These are phyloP conservation scores for Psephotus haematonotus DNA, from an alignment of 2,113 vertebrate species.

Conservation along the genomic window DNA sequence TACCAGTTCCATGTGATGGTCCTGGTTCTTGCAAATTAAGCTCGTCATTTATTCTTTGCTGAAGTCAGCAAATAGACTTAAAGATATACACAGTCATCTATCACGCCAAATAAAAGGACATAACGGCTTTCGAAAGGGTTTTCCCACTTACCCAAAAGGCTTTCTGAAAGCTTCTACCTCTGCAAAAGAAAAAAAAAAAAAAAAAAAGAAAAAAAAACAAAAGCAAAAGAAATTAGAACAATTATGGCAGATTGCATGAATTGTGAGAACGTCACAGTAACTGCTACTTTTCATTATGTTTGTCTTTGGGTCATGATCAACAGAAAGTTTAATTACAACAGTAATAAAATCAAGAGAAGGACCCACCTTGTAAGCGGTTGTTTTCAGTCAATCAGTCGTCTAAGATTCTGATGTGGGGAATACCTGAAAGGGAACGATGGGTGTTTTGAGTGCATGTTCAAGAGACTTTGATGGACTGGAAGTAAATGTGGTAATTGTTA, in stretches of 20 bases:
- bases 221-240: constrained; percentile 86
- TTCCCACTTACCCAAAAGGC: constrained; percentile 97
- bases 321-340: constrained; percentile 79
- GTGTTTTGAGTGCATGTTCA: constrained; percentile 91
- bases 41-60: constrained; percentile 91
- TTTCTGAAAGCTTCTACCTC: constrained; percentile 99
- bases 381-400: constrained; percentile 82
- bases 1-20: constrained; percentile 83
- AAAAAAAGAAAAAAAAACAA: constrained; percentile 64
- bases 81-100: constrained; percentile 94
- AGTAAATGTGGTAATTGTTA: constrained; percentile 85
- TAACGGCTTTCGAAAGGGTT: constrained; percentile 93
- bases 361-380: constrained; percentile 86
- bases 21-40: constrained; percentile 90
- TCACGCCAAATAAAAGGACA: constrained; percentile 98
- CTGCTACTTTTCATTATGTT: constrained; percentile 89
- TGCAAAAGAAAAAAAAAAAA: constrained; percentile 85
- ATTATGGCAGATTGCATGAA: constrained; percentile 95
- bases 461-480: constrained; percentile 94
- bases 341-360: constrained; percentile 84
- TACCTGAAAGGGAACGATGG: constrained; percentile 90
- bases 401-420: constrained; percentile 87
- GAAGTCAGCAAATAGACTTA: constrained; percentile 95
- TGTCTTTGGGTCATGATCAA: constrained; percentile 90
- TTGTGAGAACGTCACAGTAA: constrained; percentile 91